phyloP scores from a whole-genome alignment of 2,113 vertebrate genomes.

The Butorides virescens region DNA sequence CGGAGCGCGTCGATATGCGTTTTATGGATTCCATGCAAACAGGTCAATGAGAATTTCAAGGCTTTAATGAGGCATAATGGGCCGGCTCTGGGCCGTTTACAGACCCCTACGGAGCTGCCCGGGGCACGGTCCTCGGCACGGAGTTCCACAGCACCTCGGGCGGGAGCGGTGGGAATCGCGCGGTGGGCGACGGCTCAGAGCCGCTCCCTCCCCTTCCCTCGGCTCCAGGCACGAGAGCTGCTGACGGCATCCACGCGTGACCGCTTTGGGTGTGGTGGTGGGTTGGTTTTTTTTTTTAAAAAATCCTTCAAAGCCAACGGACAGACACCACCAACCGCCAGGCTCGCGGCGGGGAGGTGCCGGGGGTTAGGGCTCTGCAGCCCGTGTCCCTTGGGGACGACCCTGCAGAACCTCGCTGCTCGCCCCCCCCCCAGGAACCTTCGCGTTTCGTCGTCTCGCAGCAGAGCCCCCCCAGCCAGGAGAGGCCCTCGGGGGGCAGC shows the following conservation, averaged over 20 bases:
- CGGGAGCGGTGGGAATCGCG: neutral
- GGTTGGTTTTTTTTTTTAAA: too few species aligned
- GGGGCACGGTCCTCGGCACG: neutral
- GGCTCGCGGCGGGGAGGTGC: neutral
- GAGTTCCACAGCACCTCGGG: neutral
- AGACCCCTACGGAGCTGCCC: neutral
- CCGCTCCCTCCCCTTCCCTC: neutral
- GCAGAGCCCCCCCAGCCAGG: neutral
- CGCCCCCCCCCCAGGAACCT: neutral
- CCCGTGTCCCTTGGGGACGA: neutral
- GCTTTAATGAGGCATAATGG: slow-evolving; percentile 4
- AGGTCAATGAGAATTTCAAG: slow-evolving; percentile 31
- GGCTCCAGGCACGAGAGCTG: neutral
- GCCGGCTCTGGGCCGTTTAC: neutral
- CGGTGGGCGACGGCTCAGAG: neutral
- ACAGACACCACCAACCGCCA: neutral
- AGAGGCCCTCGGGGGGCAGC: neutral
- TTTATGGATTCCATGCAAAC: slow-evolving; percentile 23
- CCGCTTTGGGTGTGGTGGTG: neutral
- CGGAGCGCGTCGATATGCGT: neutral
- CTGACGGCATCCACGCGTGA: neutral
- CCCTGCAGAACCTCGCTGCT: neutral
- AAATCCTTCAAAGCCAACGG: neutral
- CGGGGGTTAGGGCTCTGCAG: neutral
- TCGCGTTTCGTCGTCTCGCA: fast-evolving